These are phyloP conservation scores for Saguinus imperator DNA, from an alignment of 2,113 vertebrate genomes.

Conservation along the genomic window DNA sequence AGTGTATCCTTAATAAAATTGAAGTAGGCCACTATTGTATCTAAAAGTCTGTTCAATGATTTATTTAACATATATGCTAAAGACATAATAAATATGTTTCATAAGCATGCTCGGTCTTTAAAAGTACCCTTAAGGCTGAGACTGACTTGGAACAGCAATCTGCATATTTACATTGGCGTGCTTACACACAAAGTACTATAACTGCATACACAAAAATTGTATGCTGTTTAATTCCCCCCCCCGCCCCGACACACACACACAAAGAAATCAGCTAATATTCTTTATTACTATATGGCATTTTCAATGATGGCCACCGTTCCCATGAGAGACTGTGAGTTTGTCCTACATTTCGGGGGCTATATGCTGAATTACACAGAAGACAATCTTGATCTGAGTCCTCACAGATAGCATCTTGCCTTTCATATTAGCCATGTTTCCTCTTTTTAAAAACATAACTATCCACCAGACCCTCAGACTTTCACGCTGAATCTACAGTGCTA, in stretches of 20 bases:
- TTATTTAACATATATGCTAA: slow-evolving; percentile 12
- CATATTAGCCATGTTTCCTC: neutral
- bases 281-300: neutral
- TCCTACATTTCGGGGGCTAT: slow-evolving; percentile 1
- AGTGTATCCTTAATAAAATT: neutral
- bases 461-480: neutral
- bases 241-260: neutral
- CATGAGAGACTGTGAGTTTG: neutral
- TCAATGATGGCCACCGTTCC: slow-evolving; percentile 40
- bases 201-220: neutral
- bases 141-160: neutral
- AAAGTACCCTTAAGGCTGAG: neutral
- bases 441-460: slow-evolving; percentile 29
- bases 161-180: neutral
- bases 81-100: neutral
- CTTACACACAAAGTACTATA: neutral
- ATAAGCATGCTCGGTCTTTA: neutral
- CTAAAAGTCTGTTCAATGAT: neutral
- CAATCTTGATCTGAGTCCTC: neutral
- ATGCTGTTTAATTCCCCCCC: neutral
- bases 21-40: neutral
- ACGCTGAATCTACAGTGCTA: neutral
- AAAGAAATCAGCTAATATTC: neutral
- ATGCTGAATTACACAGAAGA: slow-evolving; percentile 18
- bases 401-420: neutral